Percentiles rank a stretch among this genome's conserved stretches.
Evolutionary conservation across 1,140 invertebrate species (phyloP).

Genomic region (Listronotus oregonensis): DNA sequence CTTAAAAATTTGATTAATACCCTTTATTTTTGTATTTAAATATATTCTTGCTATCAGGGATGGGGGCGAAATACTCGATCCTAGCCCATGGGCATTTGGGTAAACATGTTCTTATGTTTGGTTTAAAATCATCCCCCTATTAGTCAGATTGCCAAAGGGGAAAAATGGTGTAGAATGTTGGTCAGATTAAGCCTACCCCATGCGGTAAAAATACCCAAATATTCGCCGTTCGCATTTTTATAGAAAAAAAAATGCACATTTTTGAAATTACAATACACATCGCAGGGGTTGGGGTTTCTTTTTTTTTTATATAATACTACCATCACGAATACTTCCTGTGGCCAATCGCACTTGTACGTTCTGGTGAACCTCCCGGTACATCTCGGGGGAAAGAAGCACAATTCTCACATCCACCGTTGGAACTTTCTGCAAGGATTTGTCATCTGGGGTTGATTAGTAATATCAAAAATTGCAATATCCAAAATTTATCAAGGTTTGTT

Average conservation of each 20-base stretch:
- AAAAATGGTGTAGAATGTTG: slow-evolving; percentile 84
- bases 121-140: slow-evolving; percentile 98
- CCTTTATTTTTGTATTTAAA: slow-evolving; percentile 78
- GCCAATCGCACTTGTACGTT: slow-evolving; percentile 84
- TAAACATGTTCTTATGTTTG: slow-evolving; percentile 84
- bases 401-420: slow-evolving; percentile 85
- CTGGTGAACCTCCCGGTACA: slow-evolving; percentile 38
- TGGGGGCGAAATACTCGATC: slow-evolving; percentile 78
- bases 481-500: slow-evolving; percentile 80
- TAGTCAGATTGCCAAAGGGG: slow-evolving; percentile 87
- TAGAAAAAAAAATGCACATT: slow-evolving; percentile 1
- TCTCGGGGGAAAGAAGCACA: slow-evolving; percentile 92
- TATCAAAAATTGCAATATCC: slow-evolving; percentile 92
- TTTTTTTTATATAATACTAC: slow-evolving; percentile 41
- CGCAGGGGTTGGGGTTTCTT: too few relatives aligned
- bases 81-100: slow-evolving; percentile 91
- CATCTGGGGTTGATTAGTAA: slow-evolving; percentile 82
- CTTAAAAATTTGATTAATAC: slow-evolving; percentile 56
- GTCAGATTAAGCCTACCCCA: slow-evolving; percentile 84
- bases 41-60: slow-evolving; percentile 66
- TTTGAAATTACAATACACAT: too few relatives aligned
- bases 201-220: slow-evolving; percentile 91
- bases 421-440: slow-evolving; percentile 77
- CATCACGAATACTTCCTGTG: slow-evolving; percentile 72
- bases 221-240: slow-evolving; percentile 82